A percentile compares a stretch with the other conserved stretches of the same genome.
Conservation (phyloP, 2,888 invertebrate species). For the Chesias legatella region DNA sequence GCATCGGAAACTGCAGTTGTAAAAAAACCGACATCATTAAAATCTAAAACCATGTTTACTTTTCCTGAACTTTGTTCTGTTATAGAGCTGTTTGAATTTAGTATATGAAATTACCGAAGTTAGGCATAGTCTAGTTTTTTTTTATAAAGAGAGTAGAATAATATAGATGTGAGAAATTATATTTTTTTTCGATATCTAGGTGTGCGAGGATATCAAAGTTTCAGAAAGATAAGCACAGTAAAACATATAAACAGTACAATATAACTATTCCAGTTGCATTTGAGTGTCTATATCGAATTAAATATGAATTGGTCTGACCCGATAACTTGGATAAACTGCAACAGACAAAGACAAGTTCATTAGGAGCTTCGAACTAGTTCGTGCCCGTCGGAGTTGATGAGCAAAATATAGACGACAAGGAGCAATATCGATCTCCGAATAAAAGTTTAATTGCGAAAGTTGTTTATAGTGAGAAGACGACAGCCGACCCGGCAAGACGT, state of each 20-base stretch:
- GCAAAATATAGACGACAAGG: slow-evolving; percentile 53
- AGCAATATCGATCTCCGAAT: slow-evolving; percentile 63
- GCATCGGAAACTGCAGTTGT: slow-evolving; percentile 45
- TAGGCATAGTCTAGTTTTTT: too few relatives aligned
- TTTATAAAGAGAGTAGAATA: too few relatives aligned
- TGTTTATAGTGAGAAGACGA: slow-evolving; percentile 65
- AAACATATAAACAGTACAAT: too few relatives aligned
- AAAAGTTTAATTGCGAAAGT: slow-evolving; percentile 77
- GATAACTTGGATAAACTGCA: slow-evolving; percentile 15
- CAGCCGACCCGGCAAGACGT: slow-evolving; percentile 43
- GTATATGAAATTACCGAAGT: too few relatives aligned
- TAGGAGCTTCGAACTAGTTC: slow-evolving; percentile 21
- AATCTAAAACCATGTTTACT: slow-evolving; percentile 25
- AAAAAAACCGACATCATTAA: slow-evolving; percentile 20
- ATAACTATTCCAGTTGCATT: too few relatives aligned
- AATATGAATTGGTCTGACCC: slow-evolving; percentile 22
- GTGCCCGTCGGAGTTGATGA: slow-evolving; percentile 45
- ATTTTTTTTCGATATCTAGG: too few relatives aligned
- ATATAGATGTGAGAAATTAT: too few relatives aligned
- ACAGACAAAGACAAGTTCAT: slow-evolving; percentile 21
- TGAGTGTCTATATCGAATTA: not conserved
- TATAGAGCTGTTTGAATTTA: too few relatives aligned
- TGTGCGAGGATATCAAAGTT: too few relatives aligned
- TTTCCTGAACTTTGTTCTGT: slow-evolving; percentile 9
- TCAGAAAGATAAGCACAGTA: too few relatives aligned